Conservation (phyloP, 2,113 vertebrate species). For the Dolichallabes microphthalmus region DNA sequence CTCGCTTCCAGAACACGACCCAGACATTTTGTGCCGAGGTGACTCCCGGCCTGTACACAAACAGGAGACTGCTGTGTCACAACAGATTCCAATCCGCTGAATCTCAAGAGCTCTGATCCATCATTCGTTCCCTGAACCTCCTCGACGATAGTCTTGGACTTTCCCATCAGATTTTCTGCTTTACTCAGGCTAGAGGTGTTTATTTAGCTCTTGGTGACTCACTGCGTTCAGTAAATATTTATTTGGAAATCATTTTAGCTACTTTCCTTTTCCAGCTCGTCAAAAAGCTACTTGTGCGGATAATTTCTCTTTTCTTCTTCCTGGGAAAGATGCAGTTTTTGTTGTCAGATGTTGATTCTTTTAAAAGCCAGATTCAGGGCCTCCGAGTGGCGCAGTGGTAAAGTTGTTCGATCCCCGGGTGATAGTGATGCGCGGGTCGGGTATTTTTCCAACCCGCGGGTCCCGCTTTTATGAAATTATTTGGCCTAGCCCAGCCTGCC, state of each 20-base stretch:
- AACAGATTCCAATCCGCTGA: slow-evolving; percentile 45
- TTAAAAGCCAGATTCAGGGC: background rate
- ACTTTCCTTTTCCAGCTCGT: slow-evolving; percentile 6
- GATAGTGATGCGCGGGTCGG: too few relatives aligned
- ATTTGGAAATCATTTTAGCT: slow-evolving; percentile 41
- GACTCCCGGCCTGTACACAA: slow-evolving; percentile 36
- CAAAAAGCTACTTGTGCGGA: background rate
- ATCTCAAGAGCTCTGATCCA: slow-evolving; percentile 32
- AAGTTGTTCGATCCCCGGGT: too few relatives aligned
- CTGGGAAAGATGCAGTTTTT: background rate
- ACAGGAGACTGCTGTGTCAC: slow-evolving; percentile 31
- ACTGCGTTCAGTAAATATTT: slow-evolving; percentile 55
- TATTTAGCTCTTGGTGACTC: slow-evolving; percentile 36
- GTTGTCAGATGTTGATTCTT: slow-evolving; percentile 1
- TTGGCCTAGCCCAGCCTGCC: too few relatives aligned
- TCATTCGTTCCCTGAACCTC: slow-evolving; percentile 8
- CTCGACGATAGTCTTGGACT: background rate
- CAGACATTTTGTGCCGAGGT: slow-evolving; percentile 33
- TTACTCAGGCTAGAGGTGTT: background rate
- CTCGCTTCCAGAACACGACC: background rate
- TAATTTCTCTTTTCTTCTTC: background rate
- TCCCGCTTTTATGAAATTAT: too few relatives aligned
- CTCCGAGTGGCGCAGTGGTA: too few relatives aligned
- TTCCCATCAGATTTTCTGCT: slow-evolving; percentile 12
- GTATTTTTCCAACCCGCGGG: too few relatives aligned